Base-by-base conservation (phyloP, 2,797 vertebrate genomes). In the Poeciliopsis infans region DNA sequence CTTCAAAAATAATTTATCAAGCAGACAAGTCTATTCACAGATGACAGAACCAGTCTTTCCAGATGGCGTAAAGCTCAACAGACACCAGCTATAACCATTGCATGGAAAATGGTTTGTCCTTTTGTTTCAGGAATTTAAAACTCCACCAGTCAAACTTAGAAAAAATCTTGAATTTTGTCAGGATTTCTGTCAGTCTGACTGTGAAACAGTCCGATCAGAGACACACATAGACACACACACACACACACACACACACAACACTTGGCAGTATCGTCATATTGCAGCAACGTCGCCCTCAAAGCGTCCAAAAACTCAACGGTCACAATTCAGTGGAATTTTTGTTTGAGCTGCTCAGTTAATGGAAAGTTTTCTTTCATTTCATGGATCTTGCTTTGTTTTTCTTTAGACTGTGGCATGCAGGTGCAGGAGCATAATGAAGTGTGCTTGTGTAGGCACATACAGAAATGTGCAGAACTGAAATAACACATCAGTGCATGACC, bases 181-280 rank as follows among this genome's bases (percentile, higher is more conserved):
- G 25, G 43, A 79, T 72, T 43, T 45, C 39, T 55, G 31, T 70
- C 53, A 59, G 74, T 78, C 64, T 43, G 64, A 55, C 64, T 49
- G 18, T 68, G 36, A 59, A 25, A 69, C 16, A 47, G 57, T 86
- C 23, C 46, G 59, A 28, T 82, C 46, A 51, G 1, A 47, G 6
- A 71, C 69, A 71, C 76, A 81, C 82, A 80, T 72, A 79, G 57
- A 77, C 86, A 74, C 81, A 83, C 81, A 55, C 73, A 55, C 73
- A 80, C 82, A 80, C n/a, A 77, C 86, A 74, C 81, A 83, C 81
- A 55, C 73, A 55, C 73, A 80, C 82, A 80, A 77, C 87, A 71
- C 78, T 79, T 78, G 81, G 76, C 81, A 61, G 70, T 16, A 74
- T 77, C 66, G 70, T 88, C 61, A 12, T 2, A 72, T 83, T 88